A percentile compares a stretch with the other conserved stretches of the same genome.
Evolutionary conservation across 2,113 vertebrate genomes (phyloP).

Genomic region (Ramphastos sulfuratus): DNA sequence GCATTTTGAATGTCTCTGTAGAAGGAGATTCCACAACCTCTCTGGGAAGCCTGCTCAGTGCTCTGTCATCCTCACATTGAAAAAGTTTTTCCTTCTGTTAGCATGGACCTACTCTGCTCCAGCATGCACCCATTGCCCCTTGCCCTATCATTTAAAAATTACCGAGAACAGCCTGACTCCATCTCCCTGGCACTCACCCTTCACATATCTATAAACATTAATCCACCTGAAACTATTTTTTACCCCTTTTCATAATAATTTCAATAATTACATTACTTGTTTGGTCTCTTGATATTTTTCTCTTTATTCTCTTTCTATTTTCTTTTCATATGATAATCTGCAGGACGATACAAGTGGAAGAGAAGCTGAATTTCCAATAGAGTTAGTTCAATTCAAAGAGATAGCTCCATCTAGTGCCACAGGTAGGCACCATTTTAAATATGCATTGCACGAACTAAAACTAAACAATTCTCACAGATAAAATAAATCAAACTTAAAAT

Average conservation of each 20-base stretch:
- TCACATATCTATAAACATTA: not conserved
- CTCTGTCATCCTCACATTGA: too few relatives aligned
- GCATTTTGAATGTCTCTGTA: too few relatives aligned
- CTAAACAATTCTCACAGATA: not conserved
- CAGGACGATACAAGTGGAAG: not conserved
- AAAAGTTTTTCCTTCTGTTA: too few relatives aligned
- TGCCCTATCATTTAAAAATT: too few relatives aligned
- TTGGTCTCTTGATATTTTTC: not conserved
- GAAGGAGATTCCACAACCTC: too few relatives aligned
- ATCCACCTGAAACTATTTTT: not conserved
- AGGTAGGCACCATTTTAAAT: not conserved
- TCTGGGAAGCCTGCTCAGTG: too few relatives aligned
- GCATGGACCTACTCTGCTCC: too few relatives aligned
- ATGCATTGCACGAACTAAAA: not conserved
- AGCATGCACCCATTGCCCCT: too few relatives aligned
- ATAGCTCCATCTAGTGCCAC: conserved; percentile 70
- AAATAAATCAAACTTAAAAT: not conserved
- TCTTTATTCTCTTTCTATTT: not conserved
- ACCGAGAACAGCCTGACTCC: too few relatives aligned
- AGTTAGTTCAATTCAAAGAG: conserved; percentile 24
- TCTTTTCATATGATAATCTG: not conserved
- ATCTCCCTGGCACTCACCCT: too few relatives aligned
- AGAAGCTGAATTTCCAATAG: not conserved
- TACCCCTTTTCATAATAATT: not conserved
- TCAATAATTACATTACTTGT: not conserved